Evolutionary conservation across 2,797 vertebrate species (phyloP).

Genomic region (Todus mexicanus): DNA sequence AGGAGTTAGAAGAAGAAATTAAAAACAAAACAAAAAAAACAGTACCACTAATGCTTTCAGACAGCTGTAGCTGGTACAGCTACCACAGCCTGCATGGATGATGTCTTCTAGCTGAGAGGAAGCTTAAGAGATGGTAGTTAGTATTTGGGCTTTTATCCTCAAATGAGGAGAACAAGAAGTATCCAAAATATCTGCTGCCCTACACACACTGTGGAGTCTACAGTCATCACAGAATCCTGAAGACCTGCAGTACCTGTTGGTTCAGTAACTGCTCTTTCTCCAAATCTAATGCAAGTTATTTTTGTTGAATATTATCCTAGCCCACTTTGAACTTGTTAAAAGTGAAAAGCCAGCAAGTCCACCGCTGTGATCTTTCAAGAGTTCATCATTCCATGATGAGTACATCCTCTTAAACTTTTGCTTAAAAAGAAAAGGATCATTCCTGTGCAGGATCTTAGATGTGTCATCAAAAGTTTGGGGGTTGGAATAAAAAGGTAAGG

Average conservation of each 20-base stretch:
- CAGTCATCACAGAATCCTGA: not conserved
- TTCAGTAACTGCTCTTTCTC: not conserved
- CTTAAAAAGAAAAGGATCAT: conserved; percentile 45
- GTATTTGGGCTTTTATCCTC: not conserved
- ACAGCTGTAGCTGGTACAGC: not conserved
- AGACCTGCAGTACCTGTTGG: not conserved
- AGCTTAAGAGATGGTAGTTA: not conserved
- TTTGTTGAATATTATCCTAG: not conserved
- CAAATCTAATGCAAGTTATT: not conserved
- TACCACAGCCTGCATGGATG: not conserved
- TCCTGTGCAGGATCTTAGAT: conserved; percentile 4
- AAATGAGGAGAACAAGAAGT: not conserved
- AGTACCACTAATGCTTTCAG: not conserved
- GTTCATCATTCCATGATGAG: conserved; percentile 33
- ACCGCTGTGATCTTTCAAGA: conserved; percentile 20
- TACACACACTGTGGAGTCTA: not conserved
- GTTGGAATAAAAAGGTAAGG: not conserved
- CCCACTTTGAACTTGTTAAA: conserved; percentile 24
- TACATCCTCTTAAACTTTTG: conserved; percentile 33
- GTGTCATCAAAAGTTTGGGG: not conserved
- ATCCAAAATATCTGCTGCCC: not conserved
- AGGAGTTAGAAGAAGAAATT: not conserved
- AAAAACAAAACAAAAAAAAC: too few species aligned
- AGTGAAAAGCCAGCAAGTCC: conserved; percentile 40
- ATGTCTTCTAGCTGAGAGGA: not conserved